These are phyloP conservation scores for Mythimna loreyi DNA, from an alignment of 2,888 invertebrate species.

Conservation along the genomic window DNA sequence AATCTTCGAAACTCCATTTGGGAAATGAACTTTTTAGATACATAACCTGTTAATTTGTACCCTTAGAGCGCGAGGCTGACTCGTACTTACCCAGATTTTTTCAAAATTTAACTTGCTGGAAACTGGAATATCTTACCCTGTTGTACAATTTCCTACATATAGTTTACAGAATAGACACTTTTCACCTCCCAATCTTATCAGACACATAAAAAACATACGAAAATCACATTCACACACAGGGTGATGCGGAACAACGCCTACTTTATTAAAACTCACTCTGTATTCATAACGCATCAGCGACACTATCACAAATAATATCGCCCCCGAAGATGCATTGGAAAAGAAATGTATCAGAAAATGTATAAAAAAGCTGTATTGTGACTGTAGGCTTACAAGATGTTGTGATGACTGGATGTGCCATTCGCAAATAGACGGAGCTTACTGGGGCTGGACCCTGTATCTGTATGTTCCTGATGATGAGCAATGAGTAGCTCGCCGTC, in stretches of 20 bases:
- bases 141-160: no score
- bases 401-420: constrained; percentile 68
- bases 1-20: no score
- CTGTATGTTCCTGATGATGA: no score
- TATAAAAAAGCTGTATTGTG: constrained; percentile 86
- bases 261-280: constrained; percentile 89
- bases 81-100: no score
- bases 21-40: no score
- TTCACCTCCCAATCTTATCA: constrained; percentile 29
- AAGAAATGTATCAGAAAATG: constrained; percentile 91
- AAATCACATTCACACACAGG: constrained; percentile 54
- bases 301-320: constrained; percentile 90
- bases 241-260: constrained; percentile 75
- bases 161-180: neutral
- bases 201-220: constrained; percentile 24
- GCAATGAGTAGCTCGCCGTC: no score
- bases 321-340: constrained; percentile 89
- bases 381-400: constrained; percentile 67
- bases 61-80: no score
- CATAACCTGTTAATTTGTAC: no score
- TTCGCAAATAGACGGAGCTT: neutral
- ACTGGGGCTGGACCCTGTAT: no score
- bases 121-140: no score
- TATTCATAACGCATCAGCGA: constrained; percentile 89
- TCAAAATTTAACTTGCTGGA: no score